Percentiles rank a stretch among this genome's conserved stretches.
phyloP scores from a whole-genome alignment of 2,113 vertebrate species.

The Paradoxurus hermaphroditus region DNA sequence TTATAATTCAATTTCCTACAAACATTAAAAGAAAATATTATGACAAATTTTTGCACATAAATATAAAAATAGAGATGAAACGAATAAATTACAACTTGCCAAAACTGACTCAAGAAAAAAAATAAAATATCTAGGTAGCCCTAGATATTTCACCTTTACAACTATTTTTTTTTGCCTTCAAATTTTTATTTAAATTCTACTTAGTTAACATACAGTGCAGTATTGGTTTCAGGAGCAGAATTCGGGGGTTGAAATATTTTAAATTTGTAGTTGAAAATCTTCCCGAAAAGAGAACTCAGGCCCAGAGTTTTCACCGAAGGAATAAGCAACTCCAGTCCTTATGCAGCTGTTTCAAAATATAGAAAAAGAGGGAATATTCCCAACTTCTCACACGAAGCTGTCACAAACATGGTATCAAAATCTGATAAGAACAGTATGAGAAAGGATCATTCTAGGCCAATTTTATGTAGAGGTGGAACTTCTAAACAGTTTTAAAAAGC shows the following conservation, averaged over 20 bases:
- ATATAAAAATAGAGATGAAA: constrained; percentile 13
- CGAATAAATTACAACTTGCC: neutral
- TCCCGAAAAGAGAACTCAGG: neutral
- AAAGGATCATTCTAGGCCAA: neutral
- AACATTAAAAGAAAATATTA: neutral
- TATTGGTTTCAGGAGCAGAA: no score
- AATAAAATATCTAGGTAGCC: neutral
- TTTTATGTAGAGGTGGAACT: neutral
- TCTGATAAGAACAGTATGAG: neutral
- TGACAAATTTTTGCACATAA: neutral
- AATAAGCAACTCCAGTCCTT: neutral
- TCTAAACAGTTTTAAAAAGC: neutral
- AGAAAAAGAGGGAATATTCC: neutral
- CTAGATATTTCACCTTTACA: neutral
- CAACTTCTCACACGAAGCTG: neutral
- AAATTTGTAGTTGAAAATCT: neutral
- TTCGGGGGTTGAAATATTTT: neutral
- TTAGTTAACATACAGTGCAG: no score
- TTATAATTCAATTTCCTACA: neutral
- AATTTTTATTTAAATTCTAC: no score
- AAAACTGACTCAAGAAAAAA: neutral
- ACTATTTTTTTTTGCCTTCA: no score
- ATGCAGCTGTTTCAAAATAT: neutral
- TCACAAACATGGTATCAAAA: neutral
- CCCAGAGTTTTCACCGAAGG: neutral